A percentile compares a stretch with the other conserved stretches of the same genome.
Conservation (phyloP, 2,888 invertebrate genomes). For the Podabrus alpinus region DNA sequence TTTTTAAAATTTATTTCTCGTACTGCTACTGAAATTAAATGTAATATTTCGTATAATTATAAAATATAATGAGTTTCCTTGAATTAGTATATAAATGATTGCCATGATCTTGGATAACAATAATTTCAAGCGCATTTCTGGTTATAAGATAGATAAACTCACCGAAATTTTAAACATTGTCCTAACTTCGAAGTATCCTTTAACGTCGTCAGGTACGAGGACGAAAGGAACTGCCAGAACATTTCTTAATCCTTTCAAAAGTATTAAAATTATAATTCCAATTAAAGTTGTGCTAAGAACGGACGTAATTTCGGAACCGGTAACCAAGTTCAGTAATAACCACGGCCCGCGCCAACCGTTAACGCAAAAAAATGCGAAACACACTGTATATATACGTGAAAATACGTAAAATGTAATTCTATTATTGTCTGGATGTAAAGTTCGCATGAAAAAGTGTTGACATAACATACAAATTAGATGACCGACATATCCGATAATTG, state of each 20-base stretch:
- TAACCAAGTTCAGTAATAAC: constrained; percentile 74
- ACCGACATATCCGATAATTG: constrained; percentile 71
- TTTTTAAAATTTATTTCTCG: background rate
- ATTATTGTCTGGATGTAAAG: constrained; percentile 70
- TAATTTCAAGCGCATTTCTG: background rate
- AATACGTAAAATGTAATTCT: constrained; percentile 69
- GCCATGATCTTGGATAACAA: background rate
- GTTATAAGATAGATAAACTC: constrained; percentile 55
- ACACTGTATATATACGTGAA: constrained; percentile 74
- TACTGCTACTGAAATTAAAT: background rate
- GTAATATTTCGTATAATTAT: background rate
- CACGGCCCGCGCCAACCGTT: constrained; percentile 89
- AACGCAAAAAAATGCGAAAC: constrained; percentile 80
- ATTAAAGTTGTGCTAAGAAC: constrained; percentile 68
- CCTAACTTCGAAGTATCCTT: constrained; percentile 81
- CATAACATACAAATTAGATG: constrained; percentile 71
- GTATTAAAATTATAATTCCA: constrained; percentile 69
- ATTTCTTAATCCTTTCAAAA: constrained; percentile 75
- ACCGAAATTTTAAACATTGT: constrained; percentile 84
- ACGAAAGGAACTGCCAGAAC: constrained; percentile 82
- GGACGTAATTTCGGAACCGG: constrained; percentile 63
- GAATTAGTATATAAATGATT: background rate
- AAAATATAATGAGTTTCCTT: background rate
- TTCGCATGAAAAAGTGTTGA: constrained; percentile 65
- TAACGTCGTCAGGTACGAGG: constrained; percentile 72